phyloP scores from a whole-genome alignment of 2,113 vertebrate species.

The Hippocampus guttulatus region DNA sequence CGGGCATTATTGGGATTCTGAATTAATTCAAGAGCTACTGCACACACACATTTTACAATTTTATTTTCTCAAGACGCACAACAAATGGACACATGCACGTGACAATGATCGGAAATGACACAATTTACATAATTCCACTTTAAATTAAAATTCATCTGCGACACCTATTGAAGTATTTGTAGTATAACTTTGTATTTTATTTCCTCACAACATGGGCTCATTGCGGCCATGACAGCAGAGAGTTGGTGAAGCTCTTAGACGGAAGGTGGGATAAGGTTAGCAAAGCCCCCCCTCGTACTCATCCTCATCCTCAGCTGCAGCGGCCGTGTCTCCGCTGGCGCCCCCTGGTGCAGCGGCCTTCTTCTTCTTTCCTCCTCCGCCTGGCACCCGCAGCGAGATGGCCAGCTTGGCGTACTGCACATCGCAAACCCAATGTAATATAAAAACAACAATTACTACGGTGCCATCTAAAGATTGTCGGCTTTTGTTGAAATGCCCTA shows the following conservation, averaged over 20 bases:
- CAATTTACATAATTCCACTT: constrained; percentile 34
- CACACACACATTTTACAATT: background rate
- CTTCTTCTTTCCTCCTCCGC: constrained; percentile 91
- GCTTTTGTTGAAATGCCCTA: too few species aligned
- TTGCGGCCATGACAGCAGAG: background rate
- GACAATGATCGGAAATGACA: constrained; percentile 28
- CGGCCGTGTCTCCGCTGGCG: constrained; percentile 55
- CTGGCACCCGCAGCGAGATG: constrained; percentile 86
- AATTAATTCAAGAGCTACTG: background rate
- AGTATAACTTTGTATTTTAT: background rate
- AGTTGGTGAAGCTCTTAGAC: constrained; percentile 7
- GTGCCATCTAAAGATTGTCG: too few species aligned
- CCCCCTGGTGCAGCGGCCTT: constrained; percentile 81
- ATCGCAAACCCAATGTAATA: background rate
- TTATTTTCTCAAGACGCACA: constrained; percentile 22
- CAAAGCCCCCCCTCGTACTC: constrained; percentile 96
- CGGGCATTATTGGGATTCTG: background rate
- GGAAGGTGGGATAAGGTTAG: constrained; percentile 63
- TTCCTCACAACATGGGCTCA: constrained; percentile 3
- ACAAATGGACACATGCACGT: constrained; percentile 54
- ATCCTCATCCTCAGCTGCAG: constrained; percentile 78
- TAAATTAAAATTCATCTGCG: constrained; percentile 32
- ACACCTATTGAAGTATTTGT: constrained; percentile 15
- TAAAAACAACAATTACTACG: too few species aligned
- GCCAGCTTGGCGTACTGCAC: constrained; percentile 94